phyloP scores from a whole-genome alignment of 64 coral and sea anemone genomes.

The Dendronephthya gigantea region DNA sequence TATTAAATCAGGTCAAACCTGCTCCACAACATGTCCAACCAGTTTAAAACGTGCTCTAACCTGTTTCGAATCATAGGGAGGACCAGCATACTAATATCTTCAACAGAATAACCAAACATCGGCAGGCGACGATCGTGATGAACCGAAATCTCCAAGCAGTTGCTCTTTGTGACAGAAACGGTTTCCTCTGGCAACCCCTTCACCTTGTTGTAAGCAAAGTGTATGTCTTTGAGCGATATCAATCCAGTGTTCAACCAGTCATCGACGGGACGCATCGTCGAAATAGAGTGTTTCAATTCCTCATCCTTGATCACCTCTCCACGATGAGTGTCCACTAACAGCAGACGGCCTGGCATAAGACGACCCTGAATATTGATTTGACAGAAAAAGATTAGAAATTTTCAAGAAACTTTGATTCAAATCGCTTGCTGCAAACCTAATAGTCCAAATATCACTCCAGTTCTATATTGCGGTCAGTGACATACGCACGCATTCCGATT shows the following conservation, averaged over 20 bases:
- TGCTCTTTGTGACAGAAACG: constrained; percentile 39
- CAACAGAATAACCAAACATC: constrained; percentile 83
- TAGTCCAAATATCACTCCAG: too few relatives aligned
- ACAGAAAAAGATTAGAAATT: not conserved
- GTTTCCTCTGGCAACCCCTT: constrained; percentile 22
- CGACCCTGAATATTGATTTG: constrained; percentile 44
- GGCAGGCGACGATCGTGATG: constrained; percentile 65
- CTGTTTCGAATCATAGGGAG: constrained; percentile 74
- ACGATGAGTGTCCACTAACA: constrained; percentile 64
- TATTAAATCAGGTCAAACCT: not conserved
- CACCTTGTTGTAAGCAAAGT: constrained; percentile 35
- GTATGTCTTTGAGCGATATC: constrained; percentile 50
- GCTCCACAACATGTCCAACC: not conserved
- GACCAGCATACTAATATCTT: constrained; percentile 75
- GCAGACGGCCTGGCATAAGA: constrained; percentile 69
- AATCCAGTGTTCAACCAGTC: constrained; percentile 56
- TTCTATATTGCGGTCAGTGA: too few relatives aligned
- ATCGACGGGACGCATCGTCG: constrained; percentile 44
- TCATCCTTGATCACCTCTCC: constrained; percentile 69
- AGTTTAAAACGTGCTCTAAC: not conserved
- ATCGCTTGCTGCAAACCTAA: too few relatives aligned
- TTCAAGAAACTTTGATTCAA: too few relatives aligned
- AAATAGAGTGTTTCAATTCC: constrained; percentile 61
- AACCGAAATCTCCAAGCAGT: constrained; percentile 1
- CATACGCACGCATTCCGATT: too few relatives aligned